Evolutionary conservation across 2,113 vertebrate genomes (phyloP).

Genomic region (Petrocephalus microphthalmus): DNA sequence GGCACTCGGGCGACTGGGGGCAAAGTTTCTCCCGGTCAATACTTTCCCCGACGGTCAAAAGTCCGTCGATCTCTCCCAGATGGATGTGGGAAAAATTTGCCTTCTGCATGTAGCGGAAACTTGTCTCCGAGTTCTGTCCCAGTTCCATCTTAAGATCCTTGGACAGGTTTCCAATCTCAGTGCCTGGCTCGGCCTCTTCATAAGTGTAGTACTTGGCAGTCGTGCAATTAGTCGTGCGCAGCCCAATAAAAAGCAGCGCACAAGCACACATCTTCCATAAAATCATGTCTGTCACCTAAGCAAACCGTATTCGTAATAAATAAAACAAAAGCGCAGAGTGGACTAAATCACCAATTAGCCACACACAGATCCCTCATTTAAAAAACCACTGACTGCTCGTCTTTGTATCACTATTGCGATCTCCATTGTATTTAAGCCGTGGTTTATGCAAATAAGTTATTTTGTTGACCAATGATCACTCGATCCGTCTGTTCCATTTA

Average conservation of each 20-base stretch:
- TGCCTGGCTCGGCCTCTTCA: slow-evolving; percentile 52
- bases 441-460: slow-evolving; percentile 51
- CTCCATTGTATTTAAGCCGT: slow-evolving; percentile 42
- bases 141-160: slow-evolving; percentile 53
- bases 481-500: slow-evolving; percentile 14
- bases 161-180: slow-evolving; percentile 54
- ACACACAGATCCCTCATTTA: too few species aligned
- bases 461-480: slow-evolving; percentile 54
- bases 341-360: background rate
- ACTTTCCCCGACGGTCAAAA: slow-evolving; percentile 53
- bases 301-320: background rate
- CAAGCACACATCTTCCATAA: slow-evolving; percentile 25
- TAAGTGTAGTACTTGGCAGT: slow-evolving; percentile 57
- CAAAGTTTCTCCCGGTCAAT: slow-evolving; percentile 64
- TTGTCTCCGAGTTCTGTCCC: slow-evolving; percentile 40
- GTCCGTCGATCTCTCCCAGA: slow-evolving; percentile 58
- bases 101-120: slow-evolving; percentile 58
- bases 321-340: slow-evolving; percentile 8
- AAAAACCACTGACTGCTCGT: background rate
- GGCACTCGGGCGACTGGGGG: slow-evolving; percentile 49
- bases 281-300: slow-evolving; percentile 38
- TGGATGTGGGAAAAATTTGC: slow-evolving; percentile 51
- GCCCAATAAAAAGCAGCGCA: slow-evolving; percentile 31
- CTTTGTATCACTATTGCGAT: slow-evolving; percentile 22
- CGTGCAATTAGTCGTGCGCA: slow-evolving; percentile 30